phyloP scores from a whole-genome alignment of 2,113 vertebrate genomes.

The Hylia prasina region DNA sequence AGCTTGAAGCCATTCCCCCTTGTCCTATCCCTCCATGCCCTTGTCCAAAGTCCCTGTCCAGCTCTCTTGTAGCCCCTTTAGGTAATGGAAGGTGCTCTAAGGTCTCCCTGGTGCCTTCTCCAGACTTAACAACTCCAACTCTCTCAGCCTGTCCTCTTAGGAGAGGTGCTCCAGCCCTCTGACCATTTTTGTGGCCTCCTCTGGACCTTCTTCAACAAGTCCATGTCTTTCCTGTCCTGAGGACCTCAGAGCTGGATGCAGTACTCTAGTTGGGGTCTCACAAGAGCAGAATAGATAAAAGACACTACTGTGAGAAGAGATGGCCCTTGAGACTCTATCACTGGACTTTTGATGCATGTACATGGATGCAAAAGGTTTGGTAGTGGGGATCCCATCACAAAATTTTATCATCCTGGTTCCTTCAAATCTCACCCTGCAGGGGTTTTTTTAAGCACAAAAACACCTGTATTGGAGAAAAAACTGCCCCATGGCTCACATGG shows the following conservation, averaged over 20 bases:
- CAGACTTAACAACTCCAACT: too few species aligned
- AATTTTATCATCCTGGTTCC: neutral
- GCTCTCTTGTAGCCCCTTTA: neutral
- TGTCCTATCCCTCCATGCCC: neutral
- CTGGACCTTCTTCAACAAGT: neutral
- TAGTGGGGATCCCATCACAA: neutral
- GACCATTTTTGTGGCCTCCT: rapidly evolving
- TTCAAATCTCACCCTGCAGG: neutral
- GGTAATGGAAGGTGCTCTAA: neutral
- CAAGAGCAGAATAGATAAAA: neutral
- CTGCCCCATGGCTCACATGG: neutral
- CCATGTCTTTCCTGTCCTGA: neutral
- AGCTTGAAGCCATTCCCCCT: too few species aligned
- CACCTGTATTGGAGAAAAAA: neutral
- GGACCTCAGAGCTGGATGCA: neutral
- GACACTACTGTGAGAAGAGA: neutral
- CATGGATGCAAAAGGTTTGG: neutral
- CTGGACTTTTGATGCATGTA: neutral
- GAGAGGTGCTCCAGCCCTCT: neutral
- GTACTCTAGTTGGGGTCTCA: neutral
- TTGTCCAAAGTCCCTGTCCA: neutral
- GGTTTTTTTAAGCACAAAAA: neutral
- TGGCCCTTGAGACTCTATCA: neutral
- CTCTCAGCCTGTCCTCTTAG: neutral
- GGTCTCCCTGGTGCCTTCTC: neutral